Evolutionary conservation across 2,888 invertebrate genomes (phyloP).

Genomic region (Neria commutata): DNA sequence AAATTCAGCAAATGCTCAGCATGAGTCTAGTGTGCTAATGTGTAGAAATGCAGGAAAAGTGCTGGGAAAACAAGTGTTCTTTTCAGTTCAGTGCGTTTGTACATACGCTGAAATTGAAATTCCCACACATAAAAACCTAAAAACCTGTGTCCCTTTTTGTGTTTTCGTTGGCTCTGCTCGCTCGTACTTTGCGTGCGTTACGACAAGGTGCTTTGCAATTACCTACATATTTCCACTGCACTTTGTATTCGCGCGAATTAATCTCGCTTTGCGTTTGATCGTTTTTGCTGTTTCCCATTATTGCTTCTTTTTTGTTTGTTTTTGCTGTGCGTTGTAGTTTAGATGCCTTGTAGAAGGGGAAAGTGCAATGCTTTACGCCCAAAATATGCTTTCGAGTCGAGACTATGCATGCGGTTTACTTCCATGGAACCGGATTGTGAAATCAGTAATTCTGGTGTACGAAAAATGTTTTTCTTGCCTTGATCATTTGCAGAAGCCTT

Average conservation of each 20-base stretch:
- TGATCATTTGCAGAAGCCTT: no score
- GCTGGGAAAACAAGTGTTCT: constrained; percentile 28
- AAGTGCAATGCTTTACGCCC: no score
- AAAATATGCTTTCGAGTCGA: no score
- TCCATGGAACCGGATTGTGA: no score
- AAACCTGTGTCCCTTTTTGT: neutral
- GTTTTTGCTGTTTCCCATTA: neutral
- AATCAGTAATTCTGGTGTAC: no score
- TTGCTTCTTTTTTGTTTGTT: neutral
- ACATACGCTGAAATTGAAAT: constrained; percentile 12
- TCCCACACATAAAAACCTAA: constrained; percentile 6
- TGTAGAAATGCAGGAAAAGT: neutral
- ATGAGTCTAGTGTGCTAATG: neutral
- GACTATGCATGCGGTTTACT: no score
- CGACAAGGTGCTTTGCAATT: constrained; percentile 26
- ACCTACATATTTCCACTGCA: no score
- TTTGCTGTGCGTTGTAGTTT: constrained; percentile 1
- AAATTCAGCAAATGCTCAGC: neutral
- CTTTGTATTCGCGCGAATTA: constrained; percentile 12
- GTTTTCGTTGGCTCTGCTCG: neutral
- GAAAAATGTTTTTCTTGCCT: no score
- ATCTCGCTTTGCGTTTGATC: constrained; percentile 14
- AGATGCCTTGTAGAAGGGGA: constrained; percentile 12
- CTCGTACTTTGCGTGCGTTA: neutral
- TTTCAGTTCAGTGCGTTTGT: neutral